Base-by-base conservation (phyloP, 2,888 invertebrate genomes). In the Acrocyrtus sp. region DNA sequence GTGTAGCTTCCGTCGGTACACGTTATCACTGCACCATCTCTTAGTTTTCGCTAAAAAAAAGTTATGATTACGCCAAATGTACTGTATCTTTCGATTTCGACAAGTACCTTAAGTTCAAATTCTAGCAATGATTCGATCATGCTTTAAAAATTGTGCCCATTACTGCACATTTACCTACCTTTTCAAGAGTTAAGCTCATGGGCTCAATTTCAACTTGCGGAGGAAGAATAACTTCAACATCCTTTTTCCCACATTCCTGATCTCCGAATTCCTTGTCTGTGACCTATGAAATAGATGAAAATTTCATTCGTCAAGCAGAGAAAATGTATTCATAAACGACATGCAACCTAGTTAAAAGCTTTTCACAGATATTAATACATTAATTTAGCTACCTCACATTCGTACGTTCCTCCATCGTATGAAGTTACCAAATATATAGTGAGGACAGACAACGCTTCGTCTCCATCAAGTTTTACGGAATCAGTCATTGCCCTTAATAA, bases 371-470 rank as follows among this genome's bases (percentile, higher is more conserved):
- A 12, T 39, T 39, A 39, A 12, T 39, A 12, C 41, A 39, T n/a
- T n/a, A 47, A 27, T 51, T 57, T 17, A 27, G 41, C 67, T 27
- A 90, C 92, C 82, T 92, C 90, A 83, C 95, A 94, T 2, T 92
- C 91, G 86, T 93, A 94, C 68, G 89, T 87, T 19, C 94, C 94
- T 22, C 90, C 89, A 82, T 95, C 94, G 39, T 90, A 86, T 22
- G 86, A 85, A 72, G 88, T 88, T 0, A 92, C 90, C 76, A 89
- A 89, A 15, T 90, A 89, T 63, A 94, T 88, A 0, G 90, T 91
- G 76, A 94, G 85, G 39, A 92, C 86, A 0, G 92, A 91, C 81
- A 90, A 91, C 82, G 88, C 88, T 80, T 87, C 85, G 67, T 89
- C 84, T 26, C 91, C 91, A 83, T 56, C 57, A 5, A 17, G 65